A percentile compares a stretch with the other conserved stretches of the same genome.
phyloP scores from a whole-genome alignment of 2,113 vertebrate genomes.

The Esox niger region DNA sequence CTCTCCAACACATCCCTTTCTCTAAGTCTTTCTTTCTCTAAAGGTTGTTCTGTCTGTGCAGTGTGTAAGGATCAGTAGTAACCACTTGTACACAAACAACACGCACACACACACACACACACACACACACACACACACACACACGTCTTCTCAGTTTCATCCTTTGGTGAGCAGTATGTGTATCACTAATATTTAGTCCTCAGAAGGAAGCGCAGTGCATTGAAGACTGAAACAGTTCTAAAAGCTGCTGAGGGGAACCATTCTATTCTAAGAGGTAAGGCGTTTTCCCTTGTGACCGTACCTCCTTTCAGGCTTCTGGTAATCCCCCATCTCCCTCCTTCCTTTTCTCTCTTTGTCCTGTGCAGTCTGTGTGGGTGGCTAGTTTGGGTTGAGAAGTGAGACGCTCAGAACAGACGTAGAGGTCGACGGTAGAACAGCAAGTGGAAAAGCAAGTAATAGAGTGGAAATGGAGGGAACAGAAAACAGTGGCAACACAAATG shows the following conservation, averaged over 20 bases:
- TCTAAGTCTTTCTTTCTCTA: slow-evolving; percentile 36
- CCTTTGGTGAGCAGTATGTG: slow-evolving; percentile 49
- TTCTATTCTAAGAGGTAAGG: slow-evolving; percentile 14
- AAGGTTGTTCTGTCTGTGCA: slow-evolving; percentile 44
- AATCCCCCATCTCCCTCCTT: not conserved
- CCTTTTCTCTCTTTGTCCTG: too few relatives aligned
- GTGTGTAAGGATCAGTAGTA: too few relatives aligned
- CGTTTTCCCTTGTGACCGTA: slow-evolving; percentile 5
- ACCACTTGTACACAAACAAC: too few relatives aligned
- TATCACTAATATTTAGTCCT: slow-evolving; percentile 59
- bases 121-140: slow-evolving; percentile 39
- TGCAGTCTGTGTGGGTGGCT: too few relatives aligned
- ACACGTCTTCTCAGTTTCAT: slow-evolving; percentile 49
- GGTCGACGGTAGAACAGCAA: too few relatives aligned
- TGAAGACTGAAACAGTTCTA: slow-evolving; percentile 31
- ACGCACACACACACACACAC: too few relatives aligned
- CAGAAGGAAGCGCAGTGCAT: slow-evolving; percentile 31
- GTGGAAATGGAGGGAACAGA: too few relatives aligned
- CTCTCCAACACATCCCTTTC: slow-evolving; percentile 18
- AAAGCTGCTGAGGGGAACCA: slow-evolving; percentile 31
- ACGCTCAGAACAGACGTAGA: too few relatives aligned
- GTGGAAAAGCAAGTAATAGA: too few relatives aligned
- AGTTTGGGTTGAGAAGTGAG: too few relatives aligned
- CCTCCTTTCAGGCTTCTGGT: not conserved
- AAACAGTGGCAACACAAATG: too few relatives aligned